Percentiles rank a stretch among this genome's conserved stretches.
Conservation (phyloP, 2,888 invertebrate species). For the Patella pellucida region DNA sequence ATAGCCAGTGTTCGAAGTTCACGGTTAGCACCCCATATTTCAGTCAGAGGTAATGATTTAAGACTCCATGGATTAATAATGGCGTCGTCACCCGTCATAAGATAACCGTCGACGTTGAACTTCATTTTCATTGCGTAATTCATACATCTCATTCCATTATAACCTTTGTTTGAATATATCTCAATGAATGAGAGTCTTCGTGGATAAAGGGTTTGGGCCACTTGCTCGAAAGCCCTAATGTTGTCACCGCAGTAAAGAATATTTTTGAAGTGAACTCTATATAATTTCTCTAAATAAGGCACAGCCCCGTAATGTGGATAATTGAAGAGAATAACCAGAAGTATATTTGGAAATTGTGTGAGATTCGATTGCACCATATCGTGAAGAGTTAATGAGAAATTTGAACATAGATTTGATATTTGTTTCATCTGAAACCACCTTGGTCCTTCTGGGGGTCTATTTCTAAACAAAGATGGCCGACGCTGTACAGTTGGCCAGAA, state of each 20-base stretch:
- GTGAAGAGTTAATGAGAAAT: too few species aligned
- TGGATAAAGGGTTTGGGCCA: background rate
- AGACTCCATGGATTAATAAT: slow-evolving; percentile 22
- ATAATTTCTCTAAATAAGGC: background rate
- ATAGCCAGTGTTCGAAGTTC: background rate
- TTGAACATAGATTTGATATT: too few species aligned
- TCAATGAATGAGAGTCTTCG: background rate
- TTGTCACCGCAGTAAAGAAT: slow-evolving; percentile 14
- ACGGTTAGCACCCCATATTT: slow-evolving; percentile 4
- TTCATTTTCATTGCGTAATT: slow-evolving; percentile 31
- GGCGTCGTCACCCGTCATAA: slow-evolving; percentile 33
- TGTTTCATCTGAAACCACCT: too few species aligned
- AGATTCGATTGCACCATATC: too few species aligned
- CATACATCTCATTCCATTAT: slow-evolving; percentile 25
- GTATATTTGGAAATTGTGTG: background rate
- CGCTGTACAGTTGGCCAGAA: too few species aligned
- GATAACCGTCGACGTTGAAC: slow-evolving; percentile 35
- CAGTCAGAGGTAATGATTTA: background rate
- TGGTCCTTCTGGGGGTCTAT: too few species aligned
- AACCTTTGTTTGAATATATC: background rate
- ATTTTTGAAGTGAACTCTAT: background rate
- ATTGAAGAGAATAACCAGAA: background rate
- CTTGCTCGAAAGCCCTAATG: slow-evolving; percentile 6
- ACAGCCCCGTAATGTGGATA: background rate
- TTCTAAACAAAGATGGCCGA: too few species aligned